Conservation (phyloP, 2,888 invertebrate species). For the Nasonia oneida region DNA sequence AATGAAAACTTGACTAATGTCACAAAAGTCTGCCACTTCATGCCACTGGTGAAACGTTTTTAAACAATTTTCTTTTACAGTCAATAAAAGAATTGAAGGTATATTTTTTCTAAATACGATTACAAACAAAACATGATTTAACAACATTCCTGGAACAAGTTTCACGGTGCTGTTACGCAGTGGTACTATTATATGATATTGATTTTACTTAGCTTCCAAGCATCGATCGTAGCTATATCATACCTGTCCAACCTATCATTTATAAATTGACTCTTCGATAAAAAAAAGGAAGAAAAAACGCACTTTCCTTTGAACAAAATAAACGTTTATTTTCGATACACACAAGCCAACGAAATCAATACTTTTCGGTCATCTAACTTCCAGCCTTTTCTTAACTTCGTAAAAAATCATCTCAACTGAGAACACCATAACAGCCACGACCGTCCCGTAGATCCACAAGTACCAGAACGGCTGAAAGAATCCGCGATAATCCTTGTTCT, state of each 20-base stretch:
- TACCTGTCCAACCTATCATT: neutral
- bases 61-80: too few relatives aligned
- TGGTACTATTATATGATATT: neutral
- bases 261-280: neutral
- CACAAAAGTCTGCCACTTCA: too few relatives aligned
- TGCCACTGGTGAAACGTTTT: too few relatives aligned
- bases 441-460: constrained; percentile 7
- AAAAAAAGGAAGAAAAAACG: neutral
- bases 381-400: neutral
- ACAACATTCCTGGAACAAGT: too few relatives aligned
- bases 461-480: neutral
- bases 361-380: neutral
- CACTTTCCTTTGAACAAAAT: neutral
- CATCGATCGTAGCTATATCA: constrained; percentile 7
- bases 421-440: neutral
- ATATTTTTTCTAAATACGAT: too few relatives aligned
- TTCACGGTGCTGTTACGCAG: too few relatives aligned
- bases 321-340: neutral
- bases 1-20: too few relatives aligned
- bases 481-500: neutral
- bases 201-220: neutral
- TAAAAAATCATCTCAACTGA: neutral
- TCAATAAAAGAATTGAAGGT: too few relatives aligned
- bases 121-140: too few relatives aligned
- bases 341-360: neutral